Conservation (phyloP, 1,140 invertebrate genomes). For the Popillia japonica region DNA sequence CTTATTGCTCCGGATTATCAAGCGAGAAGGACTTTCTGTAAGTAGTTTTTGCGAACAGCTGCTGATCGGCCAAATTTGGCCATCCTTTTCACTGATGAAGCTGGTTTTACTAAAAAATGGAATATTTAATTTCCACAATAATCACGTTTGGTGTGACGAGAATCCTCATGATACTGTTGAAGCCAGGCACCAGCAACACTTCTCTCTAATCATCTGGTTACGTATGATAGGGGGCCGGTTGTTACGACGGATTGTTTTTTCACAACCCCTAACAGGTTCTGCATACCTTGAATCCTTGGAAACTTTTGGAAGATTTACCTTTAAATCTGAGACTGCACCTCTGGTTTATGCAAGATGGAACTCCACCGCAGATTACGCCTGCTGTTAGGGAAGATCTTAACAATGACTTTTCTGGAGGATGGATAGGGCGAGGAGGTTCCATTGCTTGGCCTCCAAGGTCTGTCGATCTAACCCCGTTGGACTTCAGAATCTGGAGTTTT, state of each 20-base stretch:
- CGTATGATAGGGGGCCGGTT: slow-evolving; percentile 49
- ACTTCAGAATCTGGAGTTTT: background rate
- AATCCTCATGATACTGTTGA: slow-evolving; percentile 40
- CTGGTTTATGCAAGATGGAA: too few species aligned
- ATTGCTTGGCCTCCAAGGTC: too few species aligned
- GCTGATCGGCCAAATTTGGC: background rate
- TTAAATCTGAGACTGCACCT: background rate
- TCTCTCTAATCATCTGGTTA: background rate
- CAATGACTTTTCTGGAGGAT: background rate
- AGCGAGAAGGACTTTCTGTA: background rate
- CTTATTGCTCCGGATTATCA: background rate
- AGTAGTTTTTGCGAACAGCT: background rate
- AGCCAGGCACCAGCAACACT: slow-evolving; percentile 33
- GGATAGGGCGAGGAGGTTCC: background rate
- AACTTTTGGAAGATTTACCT: too few species aligned
- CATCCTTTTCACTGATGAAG: slow-evolving; percentile 27
- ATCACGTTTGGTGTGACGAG: slow-evolving; percentile 39
- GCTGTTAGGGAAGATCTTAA: slow-evolving; percentile 10
- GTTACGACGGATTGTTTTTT: too few species aligned
- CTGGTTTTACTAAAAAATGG: too few species aligned
- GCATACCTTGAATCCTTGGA: too few species aligned
- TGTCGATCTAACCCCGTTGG: background rate
- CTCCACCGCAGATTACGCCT: too few species aligned
- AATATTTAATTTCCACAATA: slow-evolving; percentile 28
- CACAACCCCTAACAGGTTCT: too few species aligned